phyloP scores from a whole-genome alignment of 2,888 invertebrate genomes.

The Hylaea fasciaria region DNA sequence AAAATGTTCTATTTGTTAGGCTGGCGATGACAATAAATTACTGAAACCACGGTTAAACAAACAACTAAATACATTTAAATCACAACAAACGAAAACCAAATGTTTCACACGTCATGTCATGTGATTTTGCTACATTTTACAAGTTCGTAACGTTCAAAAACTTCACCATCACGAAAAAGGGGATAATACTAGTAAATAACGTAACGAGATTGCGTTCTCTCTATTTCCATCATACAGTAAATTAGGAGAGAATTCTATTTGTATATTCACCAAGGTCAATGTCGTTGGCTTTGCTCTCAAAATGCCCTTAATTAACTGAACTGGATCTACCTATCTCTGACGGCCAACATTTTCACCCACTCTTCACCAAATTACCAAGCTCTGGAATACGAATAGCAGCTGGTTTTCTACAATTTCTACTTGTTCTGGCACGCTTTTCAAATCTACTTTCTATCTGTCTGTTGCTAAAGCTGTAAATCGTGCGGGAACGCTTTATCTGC shows the following conservation, averaged over 20 bases:
- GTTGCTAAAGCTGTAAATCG: constrained; percentile 2
- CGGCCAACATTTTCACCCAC: constrained; percentile 28
- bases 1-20: no score
- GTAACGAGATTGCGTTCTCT: background rate
- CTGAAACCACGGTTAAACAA: no score
- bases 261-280: constrained; percentile 27
- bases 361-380: constrained; percentile 33
- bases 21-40: no score
- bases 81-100: no score
- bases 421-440: constrained; percentile 16
- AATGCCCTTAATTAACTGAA: constrained; percentile 20
- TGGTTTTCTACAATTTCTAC: constrained; percentile 29
- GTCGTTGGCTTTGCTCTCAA: constrained; percentile 28
- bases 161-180: no score
- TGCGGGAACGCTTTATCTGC: background rate
- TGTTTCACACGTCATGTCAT: no score
- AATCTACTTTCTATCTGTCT: constrained; percentile 13
- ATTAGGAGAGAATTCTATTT: constrained; percentile 5
- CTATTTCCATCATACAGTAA: background rate
- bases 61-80: no score
- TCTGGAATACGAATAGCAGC: constrained; percentile 25
- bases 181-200: no score
- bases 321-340: constrained; percentile 26
- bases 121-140: no score
- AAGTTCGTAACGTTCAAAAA: no score